Evolutionary conservation across 2,888 invertebrate species (phyloP).

Genomic region (Caradrina clavipalpis): DNA sequence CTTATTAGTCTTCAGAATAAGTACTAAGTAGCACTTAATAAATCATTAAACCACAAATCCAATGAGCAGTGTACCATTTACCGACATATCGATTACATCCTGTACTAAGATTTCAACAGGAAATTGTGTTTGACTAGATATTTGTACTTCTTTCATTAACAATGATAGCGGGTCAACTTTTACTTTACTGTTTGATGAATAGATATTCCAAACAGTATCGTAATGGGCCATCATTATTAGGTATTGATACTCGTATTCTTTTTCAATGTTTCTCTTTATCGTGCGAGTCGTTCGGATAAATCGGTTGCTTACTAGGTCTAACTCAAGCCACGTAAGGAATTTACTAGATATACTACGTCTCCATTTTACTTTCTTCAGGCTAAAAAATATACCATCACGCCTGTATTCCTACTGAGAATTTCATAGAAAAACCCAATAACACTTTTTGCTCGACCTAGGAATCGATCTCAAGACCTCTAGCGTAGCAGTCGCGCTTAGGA

Average conservation of each 20-base stretch:
- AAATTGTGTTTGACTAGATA: constrained; percentile 51
- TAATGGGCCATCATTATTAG: constrained; percentile 29
- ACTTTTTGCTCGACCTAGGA: no score
- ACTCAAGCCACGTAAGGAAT: background rate
- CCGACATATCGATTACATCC: constrained; percentile 56
- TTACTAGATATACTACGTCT: background rate
- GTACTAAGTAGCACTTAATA: constrained; percentile 5
- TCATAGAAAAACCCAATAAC: no score
- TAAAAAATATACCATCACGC: no score
- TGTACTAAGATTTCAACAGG: constrained; percentile 52
- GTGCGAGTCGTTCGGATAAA: background rate
- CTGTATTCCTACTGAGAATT: no score
- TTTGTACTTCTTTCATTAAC: constrained; percentile 41
- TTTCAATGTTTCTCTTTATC: background rate
- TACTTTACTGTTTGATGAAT: constrained; percentile 55
- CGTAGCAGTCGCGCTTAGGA: no score
- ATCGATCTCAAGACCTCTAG: no score
- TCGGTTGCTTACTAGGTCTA: background rate
- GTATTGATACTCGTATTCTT: constrained; percentile 8
- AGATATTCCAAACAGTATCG: constrained; percentile 28
- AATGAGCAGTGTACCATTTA: constrained; percentile 2
- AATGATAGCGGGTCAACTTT: constrained; percentile 42
- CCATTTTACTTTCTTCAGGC: no score
- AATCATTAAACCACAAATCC: background rate
- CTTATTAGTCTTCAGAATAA: background rate